Evolutionary conservation across 2,797 vertebrate species (phyloP), one percentile per base, ranked within the genome.

Genomic region (Lerista edwardsae): DNA sequence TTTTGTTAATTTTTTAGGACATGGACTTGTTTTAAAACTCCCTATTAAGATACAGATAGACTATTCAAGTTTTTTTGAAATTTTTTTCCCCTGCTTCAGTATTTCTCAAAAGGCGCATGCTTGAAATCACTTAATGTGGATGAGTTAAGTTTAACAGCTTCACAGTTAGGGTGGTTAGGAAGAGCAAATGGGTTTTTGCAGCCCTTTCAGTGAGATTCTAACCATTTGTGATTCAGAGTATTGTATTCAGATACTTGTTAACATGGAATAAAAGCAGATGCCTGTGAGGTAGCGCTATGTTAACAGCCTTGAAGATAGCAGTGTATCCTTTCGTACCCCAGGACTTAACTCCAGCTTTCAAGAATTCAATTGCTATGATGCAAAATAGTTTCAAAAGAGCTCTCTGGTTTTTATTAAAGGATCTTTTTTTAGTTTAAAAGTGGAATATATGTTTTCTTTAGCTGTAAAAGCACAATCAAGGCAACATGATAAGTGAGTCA

Each of bases 401-500:
- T 7, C 1, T 93, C 86, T 85, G n/a, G 55, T 82, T 44, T 86
- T 57, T 75, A 87, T 79, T 82, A 87, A 87, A n/a, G 75, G 65
- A 76, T 73, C 67, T 91, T 90, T 84, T 91, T 94, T 92, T 75
- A 68, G 93, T 94, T 95, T 95, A 94, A 95, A 95, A 93, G 92
- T 92, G 91, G 95, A 95, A 95, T 95, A 93, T 94, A 90, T 96
- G 95, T 96, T 96, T 97, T 95, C 95, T 95, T 95, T 95, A 93
- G 95, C 95, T 96, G 93, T 96, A 96, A 95, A 96, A 95, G 95
- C 95, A 95, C 96, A 96, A 95, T 95, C 95, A 96, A 97, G 95
- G 94, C 95, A 95, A 96, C 94, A 95, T 98, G 98, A 98, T 98
- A 97, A 98, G 98, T 97, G 97, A 97, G 97, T 96, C 97, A 96